These are phyloP conservation scores for Peromyscus maniculatus DNA, from an alignment of 2,113 vertebrate genomes.

Conservation along the genomic window DNA sequence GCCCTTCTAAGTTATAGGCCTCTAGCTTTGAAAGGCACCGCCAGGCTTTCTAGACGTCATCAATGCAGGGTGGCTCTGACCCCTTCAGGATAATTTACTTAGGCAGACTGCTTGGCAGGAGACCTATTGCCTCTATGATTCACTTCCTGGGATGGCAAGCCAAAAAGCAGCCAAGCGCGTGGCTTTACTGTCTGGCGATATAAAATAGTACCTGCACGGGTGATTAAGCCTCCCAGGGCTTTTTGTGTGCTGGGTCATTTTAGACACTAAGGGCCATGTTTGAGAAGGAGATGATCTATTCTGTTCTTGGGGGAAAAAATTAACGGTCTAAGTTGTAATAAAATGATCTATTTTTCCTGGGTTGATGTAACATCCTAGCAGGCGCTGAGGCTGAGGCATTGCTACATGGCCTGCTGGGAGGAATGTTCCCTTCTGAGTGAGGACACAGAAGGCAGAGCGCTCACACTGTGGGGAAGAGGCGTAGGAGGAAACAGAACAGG, in stretches of 20 bases:
- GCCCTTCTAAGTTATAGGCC: background rate
- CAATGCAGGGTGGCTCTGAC: background rate
- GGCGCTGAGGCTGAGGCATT: background rate
- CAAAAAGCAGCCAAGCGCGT: background rate
- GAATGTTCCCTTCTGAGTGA: conserved; percentile 36
- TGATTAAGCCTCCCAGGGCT: background rate
- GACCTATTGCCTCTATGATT: background rate
- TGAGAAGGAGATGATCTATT: background rate
- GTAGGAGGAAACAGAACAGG: conserved; percentile 19
- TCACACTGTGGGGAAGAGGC: conserved; percentile 5
- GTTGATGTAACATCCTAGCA: background rate
- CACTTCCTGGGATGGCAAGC: conserved; percentile 41
- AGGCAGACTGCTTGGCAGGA: background rate
- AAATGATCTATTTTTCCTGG: background rate
- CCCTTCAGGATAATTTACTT: background rate
- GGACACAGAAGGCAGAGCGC: conserved; percentile 24
- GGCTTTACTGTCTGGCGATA: background rate
- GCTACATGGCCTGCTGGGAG: background rate
- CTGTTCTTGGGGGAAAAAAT: conserved; percentile 37
- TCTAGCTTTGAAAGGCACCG: background rate
- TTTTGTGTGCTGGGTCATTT: background rate
- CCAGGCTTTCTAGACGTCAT: background rate
- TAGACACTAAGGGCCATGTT: background rate
- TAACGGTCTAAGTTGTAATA: background rate
- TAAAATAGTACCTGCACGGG: background rate